Percentiles rank a stretch among this genome's conserved stretches.
Conservation (phyloP, 1,140 invertebrate genomes). For the Triops cancriformis region DNA sequence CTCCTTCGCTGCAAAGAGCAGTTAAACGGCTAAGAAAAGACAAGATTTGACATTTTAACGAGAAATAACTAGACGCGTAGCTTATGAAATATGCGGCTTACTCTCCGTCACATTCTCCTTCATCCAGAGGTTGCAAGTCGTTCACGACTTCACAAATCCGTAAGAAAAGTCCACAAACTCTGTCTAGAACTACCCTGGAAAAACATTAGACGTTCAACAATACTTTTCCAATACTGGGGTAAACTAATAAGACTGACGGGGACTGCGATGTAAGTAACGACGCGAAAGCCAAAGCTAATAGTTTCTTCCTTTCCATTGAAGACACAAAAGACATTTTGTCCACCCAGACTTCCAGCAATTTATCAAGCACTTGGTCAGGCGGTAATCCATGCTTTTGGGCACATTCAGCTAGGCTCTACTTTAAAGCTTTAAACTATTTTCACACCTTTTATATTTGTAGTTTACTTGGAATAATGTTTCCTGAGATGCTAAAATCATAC, state of each 20-base stretch:
- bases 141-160: slow-evolving; percentile 74
- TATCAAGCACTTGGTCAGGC: slow-evolving; percentile 50
- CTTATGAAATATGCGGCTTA: no score
- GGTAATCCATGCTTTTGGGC: slow-evolving; percentile 36
- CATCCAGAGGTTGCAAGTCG: slow-evolving; percentile 69
- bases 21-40: slow-evolving; percentile 21
- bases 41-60: no score
- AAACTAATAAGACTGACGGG: slow-evolving; percentile 34
- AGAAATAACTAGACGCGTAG: no score
- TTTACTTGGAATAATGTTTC: slow-evolving; percentile 56
- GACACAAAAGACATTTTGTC: slow-evolving; percentile 65
- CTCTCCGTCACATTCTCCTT: slow-evolving; percentile 56
- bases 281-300: slow-evolving; percentile 70
- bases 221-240: slow-evolving; percentile 8
- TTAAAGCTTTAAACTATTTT: slow-evolving; percentile 17
- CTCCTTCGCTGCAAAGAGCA: neutral
- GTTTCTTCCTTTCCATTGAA: slow-evolving; percentile 68
- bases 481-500: slow-evolving; percentile 64
- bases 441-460: slow-evolving; percentile 17
- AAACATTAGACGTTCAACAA: no score
- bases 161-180: slow-evolving; percentile 64
- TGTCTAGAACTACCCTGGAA: slow-evolving; percentile 53
- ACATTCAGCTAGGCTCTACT: slow-evolving; percentile 43
- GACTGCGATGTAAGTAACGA: slow-evolving; percentile 49
- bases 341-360: slow-evolving; percentile 68